A percentile compares a stretch with the other conserved stretches of the same genome.
Evolutionary conservation across 1,140 invertebrate genomes (phyloP).

Genomic region (Drosophila tristis): DNA sequence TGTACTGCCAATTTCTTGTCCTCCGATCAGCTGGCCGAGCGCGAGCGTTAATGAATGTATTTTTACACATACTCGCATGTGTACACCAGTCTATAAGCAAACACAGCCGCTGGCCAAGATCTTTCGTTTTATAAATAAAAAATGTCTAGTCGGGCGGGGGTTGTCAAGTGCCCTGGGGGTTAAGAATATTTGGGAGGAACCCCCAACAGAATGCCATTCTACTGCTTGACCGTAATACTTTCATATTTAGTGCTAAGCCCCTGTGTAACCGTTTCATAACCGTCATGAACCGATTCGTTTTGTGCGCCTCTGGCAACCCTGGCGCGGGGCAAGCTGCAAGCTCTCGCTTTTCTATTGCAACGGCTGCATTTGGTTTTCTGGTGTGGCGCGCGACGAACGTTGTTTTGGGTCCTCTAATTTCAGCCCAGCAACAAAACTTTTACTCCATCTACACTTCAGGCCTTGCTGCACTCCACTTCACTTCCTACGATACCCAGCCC

Average conservation of each 20-base stretch:
- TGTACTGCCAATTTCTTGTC: constrained; percentile 40
- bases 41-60: constrained; percentile 74
- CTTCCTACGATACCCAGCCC: constrained; percentile 33
- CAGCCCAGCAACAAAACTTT: constrained; percentile 53
- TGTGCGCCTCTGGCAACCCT: constrained; percentile 43
- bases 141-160: constrained; percentile 22
- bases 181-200: neutral
- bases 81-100: constrained; percentile 27
- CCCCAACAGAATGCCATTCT: neutral
- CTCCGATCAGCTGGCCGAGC: constrained; percentile 58
- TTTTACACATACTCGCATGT: constrained; percentile 38
- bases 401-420: constrained; percentile 56
- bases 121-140: constrained; percentile 66
- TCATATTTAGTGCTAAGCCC: neutral
- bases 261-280: constrained; percentile 18
- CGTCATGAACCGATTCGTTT: constrained; percentile 9
- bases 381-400: constrained; percentile 75
- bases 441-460: constrained; percentile 63
- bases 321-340: constrained; percentile 1
- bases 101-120: constrained; percentile 34
- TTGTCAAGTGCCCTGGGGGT: constrained; percentile 31
- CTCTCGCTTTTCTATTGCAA: constrained; percentile 38
- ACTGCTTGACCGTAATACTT: neutral
- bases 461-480: constrained; percentile 44
- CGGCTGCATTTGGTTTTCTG: constrained; percentile 77